These are phyloP conservation scores for Drosophila barbarae DNA, from an alignment of 2,888 invertebrate genomes.

Conservation along the genomic window DNA sequence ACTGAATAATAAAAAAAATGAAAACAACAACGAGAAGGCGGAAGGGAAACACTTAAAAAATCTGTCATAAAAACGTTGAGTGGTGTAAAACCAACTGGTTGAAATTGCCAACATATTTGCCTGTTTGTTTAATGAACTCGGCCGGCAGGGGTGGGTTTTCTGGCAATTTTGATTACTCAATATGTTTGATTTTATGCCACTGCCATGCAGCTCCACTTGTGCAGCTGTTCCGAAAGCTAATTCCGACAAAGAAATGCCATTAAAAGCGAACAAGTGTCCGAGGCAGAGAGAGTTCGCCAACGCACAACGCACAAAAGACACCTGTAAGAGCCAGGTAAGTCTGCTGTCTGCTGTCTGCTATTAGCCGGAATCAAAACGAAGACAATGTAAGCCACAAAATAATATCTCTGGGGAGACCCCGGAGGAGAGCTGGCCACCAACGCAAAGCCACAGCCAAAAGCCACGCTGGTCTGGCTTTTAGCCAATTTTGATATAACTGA, in stretches of 20 bases:
- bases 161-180: conserved; percentile 76
- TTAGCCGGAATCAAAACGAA: conserved; percentile 59
- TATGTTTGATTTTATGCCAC: conserved; percentile 75
- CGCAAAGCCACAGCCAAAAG: conserved; percentile 45
- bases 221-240: conserved; percentile 62
- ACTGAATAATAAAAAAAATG: background rate
- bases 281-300: conserved; percentile 29
- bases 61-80: conserved; percentile 68
- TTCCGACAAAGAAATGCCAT: conserved; percentile 57
- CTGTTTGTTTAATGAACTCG: conserved; percentile 67
- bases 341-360: conserved; percentile 43
- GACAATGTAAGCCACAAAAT: conserved; percentile 45
- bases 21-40: conserved; percentile 24
- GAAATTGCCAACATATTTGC: conserved; percentile 74
- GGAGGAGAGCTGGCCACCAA: conserved; percentile 56
- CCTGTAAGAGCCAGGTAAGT: conserved; percentile 50
- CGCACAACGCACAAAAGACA: conserved; percentile 48
- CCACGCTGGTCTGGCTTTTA: conserved; percentile 45
- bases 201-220: conserved; percentile 54
- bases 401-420: conserved; percentile 59
- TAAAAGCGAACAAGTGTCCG: conserved; percentile 44
- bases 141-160: conserved; percentile 23
- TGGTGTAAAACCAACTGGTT: conserved; percentile 68
- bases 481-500: conserved; percentile 77
- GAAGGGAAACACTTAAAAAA: conserved; percentile 65